Base-by-base conservation (phyloP, 1,140 invertebrate species). In the Nixonia krombeini region DNA sequence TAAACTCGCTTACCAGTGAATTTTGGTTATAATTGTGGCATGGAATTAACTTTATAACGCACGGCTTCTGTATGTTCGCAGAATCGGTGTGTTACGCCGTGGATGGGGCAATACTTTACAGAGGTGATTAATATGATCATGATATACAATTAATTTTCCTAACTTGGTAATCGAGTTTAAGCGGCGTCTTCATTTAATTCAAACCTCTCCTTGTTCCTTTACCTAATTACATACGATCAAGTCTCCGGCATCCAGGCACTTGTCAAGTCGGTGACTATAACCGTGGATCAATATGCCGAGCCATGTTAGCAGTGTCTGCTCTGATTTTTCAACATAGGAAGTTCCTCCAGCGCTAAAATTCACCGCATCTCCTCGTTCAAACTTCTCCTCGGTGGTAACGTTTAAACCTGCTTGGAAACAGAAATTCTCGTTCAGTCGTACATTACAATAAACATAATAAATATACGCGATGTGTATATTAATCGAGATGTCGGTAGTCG, bases 141-240 rank as follows among this genome's bases (percentile, higher is more conserved):
- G 37, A 64, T 52, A 37, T 29, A 13, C 15, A 42, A 57, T 64
- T 69, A 57, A 58, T 45, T 52, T 33, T 41, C 44, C 21, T 49
- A 47, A 57, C 55, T 47, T 33, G 51, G 53, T 70, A 68, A 69
- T 67, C 64, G 51, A 76, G 70, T 76, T 74, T 72, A 59, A 74
- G 61, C 70, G 66, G 46, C 35, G 18, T 55, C 45, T 42, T 51
- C 35, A 40, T 42, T 42, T 41, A 25, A 29, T 49, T 25, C 25
- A 21, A 29, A 51, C 25, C 41, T 9, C 33, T 46, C 18, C 29
- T 28, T 41, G 38, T 53, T 41, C 37, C 13, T 9, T 38, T 35
- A 49, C 12, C 10, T 49, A 37, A 49, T 49, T 35, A 49, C 15
- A 38, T 49, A 15, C 10, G 33, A 49, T 49, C 26, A 25, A 49